phyloP scores from a whole-genome alignment of 2,888 invertebrate species.

The Serripes groenlandicus region DNA sequence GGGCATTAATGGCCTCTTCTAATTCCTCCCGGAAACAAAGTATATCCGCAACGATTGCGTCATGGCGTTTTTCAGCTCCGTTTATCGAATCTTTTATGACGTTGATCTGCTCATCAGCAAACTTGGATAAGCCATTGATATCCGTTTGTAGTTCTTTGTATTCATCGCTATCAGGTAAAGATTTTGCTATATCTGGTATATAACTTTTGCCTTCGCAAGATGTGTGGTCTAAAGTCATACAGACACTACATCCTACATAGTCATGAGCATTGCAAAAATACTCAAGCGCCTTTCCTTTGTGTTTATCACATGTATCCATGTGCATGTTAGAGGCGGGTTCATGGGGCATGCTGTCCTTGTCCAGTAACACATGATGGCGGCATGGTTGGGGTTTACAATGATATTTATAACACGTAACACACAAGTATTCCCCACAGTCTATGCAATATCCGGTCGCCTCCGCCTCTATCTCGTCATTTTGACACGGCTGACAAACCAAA shows the following conservation, averaged over 20 bases:
- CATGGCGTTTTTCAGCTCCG: neutral
- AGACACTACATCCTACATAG: slow-evolving; percentile 13
- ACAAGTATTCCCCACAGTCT: slow-evolving; percentile 19
- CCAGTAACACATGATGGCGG: slow-evolving; percentile 17
- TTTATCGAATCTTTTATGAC: neutral
- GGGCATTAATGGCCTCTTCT: slow-evolving; percentile 1
- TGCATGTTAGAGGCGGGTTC: neutral
- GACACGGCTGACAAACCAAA: slow-evolving; percentile 6
- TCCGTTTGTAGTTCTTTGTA: slow-evolving; percentile 1
- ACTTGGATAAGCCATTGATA: neutral
- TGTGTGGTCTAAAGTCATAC: slow-evolving; percentile 17
- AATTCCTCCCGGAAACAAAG: slow-evolving; percentile 4
- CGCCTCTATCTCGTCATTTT: neutral
- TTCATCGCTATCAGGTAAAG: slow-evolving; percentile 16
- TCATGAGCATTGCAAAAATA: slow-evolving; percentile 15
- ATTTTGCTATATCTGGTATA: slow-evolving; percentile 12
- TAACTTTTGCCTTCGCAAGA: slow-evolving; percentile 16
- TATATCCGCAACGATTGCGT: neutral
- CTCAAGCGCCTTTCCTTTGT: slow-evolving; percentile 12
- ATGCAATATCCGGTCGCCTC: slow-evolving; percentile 22
- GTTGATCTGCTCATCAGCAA: neutral
- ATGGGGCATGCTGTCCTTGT: slow-evolving; percentile 13
- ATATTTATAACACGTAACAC: slow-evolving; percentile 23
- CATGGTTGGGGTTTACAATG: slow-evolving; percentile 20
- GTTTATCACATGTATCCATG: slow-evolving; percentile 8